phyloP scores from a whole-genome alignment of 2,797 vertebrate genomes.

The Alosa sapidissima region DNA sequence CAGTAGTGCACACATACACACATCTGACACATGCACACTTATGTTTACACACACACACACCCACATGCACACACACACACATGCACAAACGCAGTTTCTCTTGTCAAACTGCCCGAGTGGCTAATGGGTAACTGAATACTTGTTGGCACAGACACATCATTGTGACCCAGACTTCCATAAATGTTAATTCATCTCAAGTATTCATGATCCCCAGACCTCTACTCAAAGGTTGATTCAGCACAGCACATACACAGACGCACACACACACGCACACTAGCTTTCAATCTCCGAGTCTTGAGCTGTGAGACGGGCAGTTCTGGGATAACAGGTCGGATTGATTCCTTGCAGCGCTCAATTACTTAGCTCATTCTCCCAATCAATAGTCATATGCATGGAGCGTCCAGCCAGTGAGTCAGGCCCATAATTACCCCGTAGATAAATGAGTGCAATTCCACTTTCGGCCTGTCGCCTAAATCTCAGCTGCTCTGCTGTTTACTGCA shows the following conservation, averaged over 20 bases:
- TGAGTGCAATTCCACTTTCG: background rate
- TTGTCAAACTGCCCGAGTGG: background rate
- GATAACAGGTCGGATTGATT: constrained; percentile 7
- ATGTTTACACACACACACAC: background rate
- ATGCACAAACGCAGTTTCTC: background rate
- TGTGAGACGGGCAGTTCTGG: background rate
- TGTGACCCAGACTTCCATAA: constrained; percentile 14
- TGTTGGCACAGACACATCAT: background rate
- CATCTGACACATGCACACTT: background rate
- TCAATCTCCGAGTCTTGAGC: background rate
- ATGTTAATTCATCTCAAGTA: constrained; percentile 16
- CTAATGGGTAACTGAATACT: constrained; percentile 19
- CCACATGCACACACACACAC: background rate
- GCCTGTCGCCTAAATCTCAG: background rate
- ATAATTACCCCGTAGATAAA: background rate
- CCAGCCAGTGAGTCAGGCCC: background rate
- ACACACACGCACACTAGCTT: background rate
- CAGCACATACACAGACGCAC: background rate
- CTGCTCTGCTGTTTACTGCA: background rate
- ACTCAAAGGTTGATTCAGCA: background rate
- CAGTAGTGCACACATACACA: background rate
- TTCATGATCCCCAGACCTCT: background rate
- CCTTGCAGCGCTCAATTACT: background rate
- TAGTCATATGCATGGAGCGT: constrained; percentile 12
- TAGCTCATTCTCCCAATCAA: constrained; percentile 4